These are phyloP conservation scores for Sminthurinus aureus DNA, from an alignment of 2,888 invertebrate genomes.

Conservation along the genomic window DNA sequence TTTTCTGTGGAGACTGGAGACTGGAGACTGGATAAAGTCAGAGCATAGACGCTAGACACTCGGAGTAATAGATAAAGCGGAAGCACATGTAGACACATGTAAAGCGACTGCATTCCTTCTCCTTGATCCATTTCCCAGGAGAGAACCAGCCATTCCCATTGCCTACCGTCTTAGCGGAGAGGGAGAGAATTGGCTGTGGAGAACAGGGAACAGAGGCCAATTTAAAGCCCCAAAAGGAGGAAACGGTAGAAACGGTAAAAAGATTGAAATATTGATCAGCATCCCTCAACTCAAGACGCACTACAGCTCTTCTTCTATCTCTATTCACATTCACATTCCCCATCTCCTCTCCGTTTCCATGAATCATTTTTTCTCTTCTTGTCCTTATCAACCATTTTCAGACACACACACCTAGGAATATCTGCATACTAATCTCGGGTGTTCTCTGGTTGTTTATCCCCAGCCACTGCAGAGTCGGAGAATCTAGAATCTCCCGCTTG, in stretches of 20 bases:
- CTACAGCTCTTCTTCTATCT: constrained; percentile 29
- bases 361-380: constrained; percentile 29
- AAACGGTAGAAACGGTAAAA: constrained; percentile 44
- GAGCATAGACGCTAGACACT: too few species aligned
- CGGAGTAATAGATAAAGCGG: too few species aligned
- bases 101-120: too few species aligned
- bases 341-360: constrained; percentile 25
- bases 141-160: constrained; percentile 26
- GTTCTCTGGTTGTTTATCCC: neutral
- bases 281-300: constrained; percentile 38
- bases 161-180: neutral
- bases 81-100: too few species aligned
- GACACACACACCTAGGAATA: constrained; percentile 7
- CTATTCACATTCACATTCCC: constrained; percentile 22
- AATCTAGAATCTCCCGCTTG: too few species aligned
- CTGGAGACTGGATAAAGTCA: too few species aligned
- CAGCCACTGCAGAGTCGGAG: neutral
- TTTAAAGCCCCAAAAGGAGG: constrained; percentile 36
- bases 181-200: constrained; percentile 33
- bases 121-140: constrained; percentile 19
- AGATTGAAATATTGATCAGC: constrained; percentile 51
- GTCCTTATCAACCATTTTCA: neutral
- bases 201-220: constrained; percentile 38
- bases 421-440: constrained; percentile 34
- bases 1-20: too few species aligned